These are phyloP conservation scores for Limnodromus scolopaceus DNA, from an alignment of 2,797 vertebrate species.

Conservation along the genomic window DNA sequence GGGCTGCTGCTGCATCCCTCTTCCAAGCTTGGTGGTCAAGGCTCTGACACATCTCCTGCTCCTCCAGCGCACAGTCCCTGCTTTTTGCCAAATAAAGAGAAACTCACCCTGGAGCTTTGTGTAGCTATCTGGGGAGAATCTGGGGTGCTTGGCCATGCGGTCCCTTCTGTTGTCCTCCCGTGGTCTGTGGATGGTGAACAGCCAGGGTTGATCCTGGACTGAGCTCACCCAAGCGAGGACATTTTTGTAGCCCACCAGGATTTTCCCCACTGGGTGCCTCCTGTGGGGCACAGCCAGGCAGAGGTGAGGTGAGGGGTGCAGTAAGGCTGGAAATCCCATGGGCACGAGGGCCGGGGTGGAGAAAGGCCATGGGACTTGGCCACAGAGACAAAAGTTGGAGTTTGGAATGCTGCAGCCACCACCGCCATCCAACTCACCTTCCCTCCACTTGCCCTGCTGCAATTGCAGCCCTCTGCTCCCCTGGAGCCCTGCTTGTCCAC, in stretches of 20 bases:
- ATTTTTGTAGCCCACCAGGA: not conserved
- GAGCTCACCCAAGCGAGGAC: not conserved
- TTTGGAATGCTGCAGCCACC: not conserved
- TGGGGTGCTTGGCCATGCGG: not conserved
- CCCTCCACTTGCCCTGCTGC: not conserved
- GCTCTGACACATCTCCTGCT: not conserved
- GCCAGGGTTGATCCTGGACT: not conserved
- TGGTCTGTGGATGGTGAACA: not conserved
- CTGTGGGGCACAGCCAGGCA: not conserved
- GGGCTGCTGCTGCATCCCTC: not conserved
- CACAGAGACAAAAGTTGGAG: not conserved
- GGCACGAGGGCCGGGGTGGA: not conserved
- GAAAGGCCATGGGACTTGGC: not conserved
- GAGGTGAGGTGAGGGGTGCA: not conserved
- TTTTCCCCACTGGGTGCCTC: not conserved
- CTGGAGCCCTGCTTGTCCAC: fast-evolving
- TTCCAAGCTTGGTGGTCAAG: not conserved
- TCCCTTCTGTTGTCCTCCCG: not conserved
- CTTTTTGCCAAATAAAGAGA: conserved; percentile 49
- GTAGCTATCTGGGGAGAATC: not conserved
- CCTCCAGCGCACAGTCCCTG: not conserved
- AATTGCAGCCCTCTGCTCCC: not conserved
- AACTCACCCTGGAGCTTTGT: not conserved
- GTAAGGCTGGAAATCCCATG: not conserved
- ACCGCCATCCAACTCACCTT: not conserved